phyloP scores from a whole-genome alignment of 2,888 invertebrate genomes.

The Macrostomum cliftonense region DNA sequence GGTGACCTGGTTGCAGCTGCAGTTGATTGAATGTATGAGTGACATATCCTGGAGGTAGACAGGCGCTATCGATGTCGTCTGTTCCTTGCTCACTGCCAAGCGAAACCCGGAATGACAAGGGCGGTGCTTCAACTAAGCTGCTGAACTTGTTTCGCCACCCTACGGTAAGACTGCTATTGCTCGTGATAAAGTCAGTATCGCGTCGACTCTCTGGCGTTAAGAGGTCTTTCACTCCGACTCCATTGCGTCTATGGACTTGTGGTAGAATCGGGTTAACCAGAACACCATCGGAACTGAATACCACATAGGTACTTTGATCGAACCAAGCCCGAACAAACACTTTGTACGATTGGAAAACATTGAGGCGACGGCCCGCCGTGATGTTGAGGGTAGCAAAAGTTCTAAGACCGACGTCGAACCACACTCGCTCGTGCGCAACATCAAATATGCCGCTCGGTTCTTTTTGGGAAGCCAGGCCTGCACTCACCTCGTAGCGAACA shows the following conservation, averaged over 20 bases:
- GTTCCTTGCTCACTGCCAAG: no score
- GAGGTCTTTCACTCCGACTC: no score
- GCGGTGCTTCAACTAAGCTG: no score
- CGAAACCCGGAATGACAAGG: no score
- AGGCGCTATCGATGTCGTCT: no score
- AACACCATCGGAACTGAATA: slow-evolving; percentile 4
- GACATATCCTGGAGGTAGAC: no score
- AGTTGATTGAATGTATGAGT: no score
- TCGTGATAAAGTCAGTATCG: slow-evolving; percentile 1
- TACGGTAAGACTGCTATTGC: background rate
- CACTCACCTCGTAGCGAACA: slow-evolving; percentile 17
- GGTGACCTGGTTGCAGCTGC: no score
- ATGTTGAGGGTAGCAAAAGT: slow-evolving; percentile 5
- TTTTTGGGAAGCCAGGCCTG: slow-evolving; percentile 10
- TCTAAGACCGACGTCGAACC: slow-evolving; percentile 14
- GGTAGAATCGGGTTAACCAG: background rate
- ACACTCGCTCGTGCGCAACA: slow-evolving; percentile 7
- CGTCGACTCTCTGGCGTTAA: no score
- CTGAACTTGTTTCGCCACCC: background rate
- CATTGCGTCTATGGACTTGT: background rate
- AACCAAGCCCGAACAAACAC: slow-evolving; percentile 9
- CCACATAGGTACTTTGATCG: slow-evolving; percentile 2
- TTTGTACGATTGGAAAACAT: background rate
- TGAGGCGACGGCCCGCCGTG: background rate
- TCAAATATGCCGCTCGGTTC: slow-evolving; percentile 13